Base-by-base conservation (phyloP, 2,797 vertebrate genomes). In the Lithobates sylvaticus region DNA sequence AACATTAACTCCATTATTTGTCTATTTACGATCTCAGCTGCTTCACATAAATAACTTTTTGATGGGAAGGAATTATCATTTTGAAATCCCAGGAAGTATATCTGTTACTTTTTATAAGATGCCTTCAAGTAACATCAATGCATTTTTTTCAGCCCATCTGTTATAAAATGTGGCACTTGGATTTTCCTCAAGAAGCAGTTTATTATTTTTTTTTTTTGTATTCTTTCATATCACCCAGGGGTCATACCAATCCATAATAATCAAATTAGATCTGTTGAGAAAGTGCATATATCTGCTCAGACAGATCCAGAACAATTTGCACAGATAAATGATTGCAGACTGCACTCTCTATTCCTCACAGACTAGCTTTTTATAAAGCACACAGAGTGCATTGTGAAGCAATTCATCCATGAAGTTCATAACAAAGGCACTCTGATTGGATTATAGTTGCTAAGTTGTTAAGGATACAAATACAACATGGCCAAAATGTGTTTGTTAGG, bases 231-330 rank as follows among this genome's bases (percentile, higher is more conserved):
- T 79, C 69, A 73, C 83, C 76, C 76, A 72, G 67, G 76, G 76
- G 83, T 84, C 75, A 84, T 32, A 77, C 47, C 83, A 78, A 84
- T 71, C 83, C 67, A 78, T 72, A 84, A 64, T 84, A 47, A 84
- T 84, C 83, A 78, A 78, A 84, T 78, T 61, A 78, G 5, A 76
- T 78, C n/a, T 78, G 44, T 23, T 23, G 50, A 84, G 6, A 47
- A 76, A n/a, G 27, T 32, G 39, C 42, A 84, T 16, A 69, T 77
- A 69, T 76, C 73, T 68, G 12, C 13, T 76, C 61, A 67, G 50
- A 83, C 26, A 75, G n/a, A 75, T 44, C 29, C 9, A 74, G 67
- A 29, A 26, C 36, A 82, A 58, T 72, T 26, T 61, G 10, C 13
- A 73, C 79, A 72, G 34, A 81, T 71, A 72, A 72, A 70, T 54